Conservation (phyloP, 2,797 vertebrate species). For the Peromyscus aztecus region DNA sequence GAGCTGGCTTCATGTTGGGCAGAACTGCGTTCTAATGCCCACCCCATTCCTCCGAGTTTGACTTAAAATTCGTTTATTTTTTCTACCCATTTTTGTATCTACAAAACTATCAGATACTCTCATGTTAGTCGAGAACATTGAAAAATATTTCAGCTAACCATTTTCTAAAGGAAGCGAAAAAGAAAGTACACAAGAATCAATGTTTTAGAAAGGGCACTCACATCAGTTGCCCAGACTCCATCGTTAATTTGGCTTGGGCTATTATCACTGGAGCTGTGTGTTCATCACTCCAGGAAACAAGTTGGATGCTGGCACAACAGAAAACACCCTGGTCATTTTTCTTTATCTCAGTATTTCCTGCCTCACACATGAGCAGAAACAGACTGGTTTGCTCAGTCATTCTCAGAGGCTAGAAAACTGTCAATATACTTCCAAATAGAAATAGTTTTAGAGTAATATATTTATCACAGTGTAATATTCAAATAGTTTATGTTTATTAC, state of each 20-base stretch:
- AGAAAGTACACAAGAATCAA: slow-evolving; percentile 21
- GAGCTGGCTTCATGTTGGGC: neutral
- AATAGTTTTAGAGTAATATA: neutral
- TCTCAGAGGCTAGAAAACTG: neutral
- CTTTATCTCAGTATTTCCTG: neutral
- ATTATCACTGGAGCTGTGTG: neutral
- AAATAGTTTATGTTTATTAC: neutral
- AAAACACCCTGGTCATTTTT: slow-evolving; percentile 52
- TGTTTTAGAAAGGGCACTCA: slow-evolving; percentile 27
- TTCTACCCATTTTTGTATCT: neutral
- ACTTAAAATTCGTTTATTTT: slow-evolving; percentile 19
- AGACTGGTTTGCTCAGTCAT: neutral
- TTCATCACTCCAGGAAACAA: neutral
- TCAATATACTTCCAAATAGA: neutral
- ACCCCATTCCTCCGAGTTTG: neutral
- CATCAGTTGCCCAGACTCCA: neutral
- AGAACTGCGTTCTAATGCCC: neutral
- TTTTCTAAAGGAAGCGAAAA: slow-evolving; percentile 5
- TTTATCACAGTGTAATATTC: neutral
- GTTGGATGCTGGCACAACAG: neutral
- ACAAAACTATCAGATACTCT: neutral
- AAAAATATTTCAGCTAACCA: slow-evolving; percentile 30
- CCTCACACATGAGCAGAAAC: neutral
- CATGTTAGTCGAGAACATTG: neutral
- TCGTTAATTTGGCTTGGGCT: slow-evolving; percentile 26